Conservation (phyloP, 1,140 invertebrate genomes). For the Mercenaria mercenaria region DNA sequence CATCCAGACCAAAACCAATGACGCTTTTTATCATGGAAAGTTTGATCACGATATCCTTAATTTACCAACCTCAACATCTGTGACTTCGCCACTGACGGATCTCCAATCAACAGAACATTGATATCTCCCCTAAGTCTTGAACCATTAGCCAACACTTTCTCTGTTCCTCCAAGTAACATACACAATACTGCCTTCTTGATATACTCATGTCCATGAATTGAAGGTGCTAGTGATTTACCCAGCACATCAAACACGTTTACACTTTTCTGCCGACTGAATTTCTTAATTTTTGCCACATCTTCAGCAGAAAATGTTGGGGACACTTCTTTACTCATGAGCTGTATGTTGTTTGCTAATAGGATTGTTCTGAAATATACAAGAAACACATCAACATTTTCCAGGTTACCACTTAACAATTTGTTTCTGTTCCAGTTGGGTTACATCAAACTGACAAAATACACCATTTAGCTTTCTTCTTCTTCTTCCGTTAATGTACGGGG, state of each 20-base stretch:
- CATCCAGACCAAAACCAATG: no score
- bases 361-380: conserved; percentile 91
- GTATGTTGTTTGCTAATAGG: conserved; percentile 97
- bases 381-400: conserved; percentile 22
- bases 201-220: conserved; percentile 98
- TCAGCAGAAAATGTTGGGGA: conserved; percentile 92
- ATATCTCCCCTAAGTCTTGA: conserved; percentile 99
- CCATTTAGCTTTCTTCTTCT: no score
- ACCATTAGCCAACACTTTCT: conserved; percentile 98
- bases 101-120: conserved; percentile 98
- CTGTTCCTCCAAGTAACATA: conserved; percentile 97
- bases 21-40: no score
- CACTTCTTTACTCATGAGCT: conserved; percentile 95
- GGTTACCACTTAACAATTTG: no score
- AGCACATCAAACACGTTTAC: conserved; percentile 96
- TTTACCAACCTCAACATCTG: conserved; percentile 91
- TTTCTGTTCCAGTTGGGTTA: no score
- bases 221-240: conserved; percentile 97
- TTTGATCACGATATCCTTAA: no score
- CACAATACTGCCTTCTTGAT: conserved; percentile 99
- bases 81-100: conserved; percentile 99
- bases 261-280: conserved; percentile 90
- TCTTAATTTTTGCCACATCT: conserved; percentile 96
- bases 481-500: no score
- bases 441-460: no score